phyloP scores from a whole-genome alignment of 2,888 invertebrate species.

The Flexamia atlantica region DNA sequence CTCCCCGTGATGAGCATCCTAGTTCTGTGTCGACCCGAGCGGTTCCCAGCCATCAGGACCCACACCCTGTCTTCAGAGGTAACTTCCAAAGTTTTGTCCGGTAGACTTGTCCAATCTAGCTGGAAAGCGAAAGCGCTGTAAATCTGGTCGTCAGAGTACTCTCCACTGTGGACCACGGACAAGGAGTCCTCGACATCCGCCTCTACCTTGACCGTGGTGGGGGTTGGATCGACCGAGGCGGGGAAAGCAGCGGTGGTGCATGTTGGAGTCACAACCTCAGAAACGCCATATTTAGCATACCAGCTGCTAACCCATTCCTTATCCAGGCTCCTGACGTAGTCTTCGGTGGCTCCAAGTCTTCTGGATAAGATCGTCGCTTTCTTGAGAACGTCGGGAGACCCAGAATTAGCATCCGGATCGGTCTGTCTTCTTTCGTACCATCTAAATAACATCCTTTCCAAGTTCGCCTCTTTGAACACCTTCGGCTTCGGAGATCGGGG shows the following conservation, averaged over 20 bases:
- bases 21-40: conserved; percentile 75
- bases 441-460: conserved; percentile 70
- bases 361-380: conserved; percentile 67
- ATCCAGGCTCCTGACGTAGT: conserved; percentile 62
- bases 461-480: conserved; percentile 69
- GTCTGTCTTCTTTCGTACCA: conserved; percentile 69
- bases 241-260: conserved; percentile 17
- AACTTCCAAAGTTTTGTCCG: conserved; percentile 70
- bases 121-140: conserved; percentile 74
- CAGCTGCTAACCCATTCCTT: conserved; percentile 67
- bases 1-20: conserved; percentile 75
- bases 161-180: conserved; percentile 67
- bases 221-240: conserved; percentile 7
- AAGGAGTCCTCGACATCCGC: conserved; percentile 53
- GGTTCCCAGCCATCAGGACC: conserved; percentile 76
- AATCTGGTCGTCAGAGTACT: conserved; percentile 74
- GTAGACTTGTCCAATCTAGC: conserved; percentile 75
- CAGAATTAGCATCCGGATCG: conserved; percentile 49
- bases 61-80: conserved; percentile 70
- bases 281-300: conserved; percentile 67
- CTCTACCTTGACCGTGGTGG: conserved; percentile 33
- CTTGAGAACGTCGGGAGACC: conserved; percentile 62
- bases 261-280: conserved; percentile 40
- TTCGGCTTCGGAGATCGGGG: conserved; percentile 49
- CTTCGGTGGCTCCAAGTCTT: conserved; percentile 64